These are phyloP conservation scores for Plotosus lineatus DNA, from an alignment of 2,113 vertebrate genomes.

Conservation along the genomic window DNA sequence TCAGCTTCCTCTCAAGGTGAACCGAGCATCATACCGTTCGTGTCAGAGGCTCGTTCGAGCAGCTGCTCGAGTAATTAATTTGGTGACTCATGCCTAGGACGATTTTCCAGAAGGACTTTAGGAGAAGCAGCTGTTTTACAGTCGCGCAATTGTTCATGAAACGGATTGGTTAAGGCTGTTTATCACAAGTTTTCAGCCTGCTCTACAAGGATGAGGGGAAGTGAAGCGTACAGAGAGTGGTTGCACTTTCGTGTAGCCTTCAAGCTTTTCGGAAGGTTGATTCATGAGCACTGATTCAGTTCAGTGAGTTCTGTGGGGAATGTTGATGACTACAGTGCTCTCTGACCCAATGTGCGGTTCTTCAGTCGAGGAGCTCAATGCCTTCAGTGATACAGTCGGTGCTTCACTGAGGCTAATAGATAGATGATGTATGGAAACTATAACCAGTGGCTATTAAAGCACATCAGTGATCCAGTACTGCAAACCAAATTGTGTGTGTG, in stretches of 20 bases:
- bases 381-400: background rate
- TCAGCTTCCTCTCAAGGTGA: conserved; percentile 71
- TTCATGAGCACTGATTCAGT: background rate
- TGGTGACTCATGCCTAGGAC: conserved; percentile 3
- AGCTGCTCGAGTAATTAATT: conserved; percentile 46
- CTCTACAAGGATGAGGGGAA: background rate
- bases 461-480: background rate
- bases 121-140: background rate
- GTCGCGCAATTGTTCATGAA: background rate
- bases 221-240: background rate
- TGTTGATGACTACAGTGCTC: background rate
- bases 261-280: background rate
- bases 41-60: conserved; percentile 8
- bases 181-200: background rate
- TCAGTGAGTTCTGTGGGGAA: background rate
- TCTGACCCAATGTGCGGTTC: background rate
- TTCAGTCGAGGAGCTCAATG: background rate
- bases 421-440: background rate
- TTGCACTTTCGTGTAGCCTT: background rate
- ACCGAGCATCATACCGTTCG: conserved; percentile 16
- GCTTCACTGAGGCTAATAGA: background rate
- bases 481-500: background rate
- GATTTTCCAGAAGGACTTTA: background rate
- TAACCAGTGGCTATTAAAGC: background rate
- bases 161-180: background rate